Evolutionary conservation across 2,797 vertebrate genomes (phyloP).

Genomic region (Oreochromis mossambicus): DNA sequence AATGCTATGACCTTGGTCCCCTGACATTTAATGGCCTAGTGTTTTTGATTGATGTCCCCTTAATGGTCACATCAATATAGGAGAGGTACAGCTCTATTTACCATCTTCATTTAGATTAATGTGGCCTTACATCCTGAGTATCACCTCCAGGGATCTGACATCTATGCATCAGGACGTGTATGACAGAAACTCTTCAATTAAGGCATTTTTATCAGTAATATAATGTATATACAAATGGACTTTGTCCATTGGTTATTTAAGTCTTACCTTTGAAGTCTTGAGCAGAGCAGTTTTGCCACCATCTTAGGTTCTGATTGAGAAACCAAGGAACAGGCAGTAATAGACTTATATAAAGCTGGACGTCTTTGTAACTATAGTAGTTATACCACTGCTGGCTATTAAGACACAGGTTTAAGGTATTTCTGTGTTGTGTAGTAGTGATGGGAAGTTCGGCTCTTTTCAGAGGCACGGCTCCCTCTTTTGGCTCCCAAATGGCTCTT

Average conservation of each 20-base stretch:
- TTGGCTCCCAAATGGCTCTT: too few species aligned
- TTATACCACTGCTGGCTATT: background rate
- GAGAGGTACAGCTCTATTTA: background rate
- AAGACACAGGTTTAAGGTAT: background rate
- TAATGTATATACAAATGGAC: background rate
- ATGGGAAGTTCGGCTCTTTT: background rate
- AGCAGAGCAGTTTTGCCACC: background rate
- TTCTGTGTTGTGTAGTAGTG: background rate
- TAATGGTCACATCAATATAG: background rate
- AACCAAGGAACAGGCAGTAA: background rate
- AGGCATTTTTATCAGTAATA: background rate
- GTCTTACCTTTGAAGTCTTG: background rate
- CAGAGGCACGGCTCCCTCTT: too few species aligned
- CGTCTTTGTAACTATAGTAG: background rate
- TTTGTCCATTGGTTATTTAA: background rate
- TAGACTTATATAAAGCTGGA: background rate
- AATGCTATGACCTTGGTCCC: slow-evolving; percentile 9
- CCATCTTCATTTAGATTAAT: background rate
- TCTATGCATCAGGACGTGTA: background rate
- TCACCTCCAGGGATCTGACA: background rate
- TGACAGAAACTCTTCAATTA: background rate
- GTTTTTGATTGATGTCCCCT: background rate
- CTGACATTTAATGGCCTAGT: slow-evolving; percentile 3
- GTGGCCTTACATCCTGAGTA: background rate
- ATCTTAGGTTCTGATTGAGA: background rate